These are phyloP conservation scores for Pheosia gnoma DNA, from an alignment of 2,888 invertebrate species.

Conservation along the genomic window DNA sequence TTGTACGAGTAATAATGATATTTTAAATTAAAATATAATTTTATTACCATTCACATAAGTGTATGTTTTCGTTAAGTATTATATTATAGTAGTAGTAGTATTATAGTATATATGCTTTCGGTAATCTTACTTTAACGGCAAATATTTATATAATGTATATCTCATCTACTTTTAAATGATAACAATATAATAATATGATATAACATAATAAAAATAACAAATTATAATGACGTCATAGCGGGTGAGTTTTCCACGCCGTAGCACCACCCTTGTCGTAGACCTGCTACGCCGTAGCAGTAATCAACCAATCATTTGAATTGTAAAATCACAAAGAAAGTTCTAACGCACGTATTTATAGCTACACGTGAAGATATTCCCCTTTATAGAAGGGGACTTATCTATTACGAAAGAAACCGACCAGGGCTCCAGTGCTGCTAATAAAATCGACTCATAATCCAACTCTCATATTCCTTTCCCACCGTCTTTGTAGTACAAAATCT, in stretches of 20 bases:
- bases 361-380: conserved; percentile 25
- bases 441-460: neutral
- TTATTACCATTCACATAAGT: no score
- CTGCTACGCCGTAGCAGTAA: conserved; percentile 46
- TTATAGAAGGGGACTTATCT: conserved; percentile 13
- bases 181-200: neutral
- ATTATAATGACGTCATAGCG: neutral
- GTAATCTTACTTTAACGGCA: no score
- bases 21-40: no score
- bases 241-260: conserved; percentile 29
- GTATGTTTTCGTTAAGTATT: no score
- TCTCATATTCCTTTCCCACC: neutral
- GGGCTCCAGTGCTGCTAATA: neutral
- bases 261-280: conserved; percentile 33
- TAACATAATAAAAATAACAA: neutral
- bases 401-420: neutral
- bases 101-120: no score
- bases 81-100: no score
- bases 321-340: conserved; percentile 30
- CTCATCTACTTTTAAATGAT: no score
- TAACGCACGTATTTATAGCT: conserved; percentile 25
- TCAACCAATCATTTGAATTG: conserved; percentile 36
- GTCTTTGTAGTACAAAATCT: conserved; percentile 7
- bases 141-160: no score
- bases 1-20: no score